A percentile compares a stretch with the other conserved stretches of the same genome.
Evolutionary conservation across 1,140 invertebrate genomes (phyloP).

Genomic region (Monomorium pharaonis): DNA sequence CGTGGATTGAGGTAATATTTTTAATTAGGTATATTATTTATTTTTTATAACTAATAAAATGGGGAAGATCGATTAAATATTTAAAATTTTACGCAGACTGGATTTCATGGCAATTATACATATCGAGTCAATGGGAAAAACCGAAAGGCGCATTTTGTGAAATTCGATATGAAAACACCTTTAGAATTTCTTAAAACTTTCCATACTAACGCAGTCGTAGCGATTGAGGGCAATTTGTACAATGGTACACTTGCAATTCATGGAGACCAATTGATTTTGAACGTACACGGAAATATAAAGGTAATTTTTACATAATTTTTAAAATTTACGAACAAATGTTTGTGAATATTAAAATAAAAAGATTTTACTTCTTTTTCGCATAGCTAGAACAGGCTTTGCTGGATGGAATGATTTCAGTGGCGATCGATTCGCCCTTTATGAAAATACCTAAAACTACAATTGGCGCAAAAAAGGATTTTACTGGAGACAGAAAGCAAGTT

Average conservation of each 20-base stretch:
- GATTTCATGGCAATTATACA: constrained; percentile 84
- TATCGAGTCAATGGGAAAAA: constrained; percentile 82
- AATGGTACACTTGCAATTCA: constrained; percentile 83
- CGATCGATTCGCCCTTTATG: constrained; percentile 87
- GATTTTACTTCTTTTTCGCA: constrained; percentile 31
- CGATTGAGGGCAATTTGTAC: constrained; percentile 86
- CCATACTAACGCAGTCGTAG: constrained; percentile 82
- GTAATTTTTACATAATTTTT: constrained; percentile 69
- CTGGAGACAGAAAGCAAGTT: constrained; percentile 86
- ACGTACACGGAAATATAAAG: constrained; percentile 84
- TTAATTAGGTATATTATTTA: not conserved
- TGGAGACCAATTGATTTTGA: constrained; percentile 82
- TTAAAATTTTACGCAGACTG: constrained; percentile 75
- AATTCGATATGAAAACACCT: constrained; percentile 86
- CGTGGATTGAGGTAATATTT: constrained; percentile 86
- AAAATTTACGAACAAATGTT: constrained; percentile 18
- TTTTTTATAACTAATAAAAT: not conserved
- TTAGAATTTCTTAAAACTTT: constrained; percentile 84
- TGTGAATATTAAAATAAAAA: not conserved
- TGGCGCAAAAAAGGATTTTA: constrained; percentile 89
- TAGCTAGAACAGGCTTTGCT: constrained; percentile 87
- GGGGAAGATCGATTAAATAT: not conserved
- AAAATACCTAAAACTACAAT: constrained; percentile 88
- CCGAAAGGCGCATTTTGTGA: constrained; percentile 82
- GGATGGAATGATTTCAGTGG: constrained; percentile 86